Conservation (phyloP, 2,888 invertebrate species). For the Argyresthia goedartella region DNA sequence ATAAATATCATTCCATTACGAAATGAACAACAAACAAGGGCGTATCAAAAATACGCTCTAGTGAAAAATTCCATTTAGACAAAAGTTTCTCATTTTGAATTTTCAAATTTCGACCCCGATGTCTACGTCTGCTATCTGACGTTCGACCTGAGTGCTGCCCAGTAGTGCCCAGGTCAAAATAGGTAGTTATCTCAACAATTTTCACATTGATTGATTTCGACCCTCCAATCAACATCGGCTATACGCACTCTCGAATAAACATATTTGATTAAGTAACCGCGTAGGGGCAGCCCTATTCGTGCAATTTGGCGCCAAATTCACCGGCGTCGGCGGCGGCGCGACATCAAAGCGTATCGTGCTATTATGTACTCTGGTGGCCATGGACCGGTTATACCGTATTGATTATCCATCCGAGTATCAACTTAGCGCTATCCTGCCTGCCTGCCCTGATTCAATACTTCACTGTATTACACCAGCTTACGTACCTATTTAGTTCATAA, state of each 20-base stretch:
- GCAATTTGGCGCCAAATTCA: constrained; percentile 48
- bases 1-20: too few species aligned
- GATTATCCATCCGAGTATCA: too few species aligned
- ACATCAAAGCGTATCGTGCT: constrained; percentile 35
- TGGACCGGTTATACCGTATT: not conserved
- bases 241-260: constrained; percentile 30
- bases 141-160: not conserved
- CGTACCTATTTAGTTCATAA: too few species aligned
- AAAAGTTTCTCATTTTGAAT: too few species aligned
- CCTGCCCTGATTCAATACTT: too few species aligned
- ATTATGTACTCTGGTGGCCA: constrained; percentile 11
- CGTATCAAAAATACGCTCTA: too few species aligned
- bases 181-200: not conserved
- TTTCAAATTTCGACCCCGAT: not conserved
- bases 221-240: constrained; percentile 2
- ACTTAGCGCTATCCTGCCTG: too few species aligned
- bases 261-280: constrained; percentile 45
- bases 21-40: too few species aligned
- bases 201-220: not conserved
- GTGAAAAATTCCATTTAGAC: too few species aligned
- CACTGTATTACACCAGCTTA: too few species aligned
- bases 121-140: not conserved
- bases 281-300: constrained; percentile 27
- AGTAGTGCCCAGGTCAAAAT: not conserved
- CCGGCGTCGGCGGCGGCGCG: constrained; percentile 18